These are phyloP conservation scores for Lepetodrilus schrolli DNA, from an alignment of 2,888 invertebrate species.

Conservation along the genomic window DNA sequence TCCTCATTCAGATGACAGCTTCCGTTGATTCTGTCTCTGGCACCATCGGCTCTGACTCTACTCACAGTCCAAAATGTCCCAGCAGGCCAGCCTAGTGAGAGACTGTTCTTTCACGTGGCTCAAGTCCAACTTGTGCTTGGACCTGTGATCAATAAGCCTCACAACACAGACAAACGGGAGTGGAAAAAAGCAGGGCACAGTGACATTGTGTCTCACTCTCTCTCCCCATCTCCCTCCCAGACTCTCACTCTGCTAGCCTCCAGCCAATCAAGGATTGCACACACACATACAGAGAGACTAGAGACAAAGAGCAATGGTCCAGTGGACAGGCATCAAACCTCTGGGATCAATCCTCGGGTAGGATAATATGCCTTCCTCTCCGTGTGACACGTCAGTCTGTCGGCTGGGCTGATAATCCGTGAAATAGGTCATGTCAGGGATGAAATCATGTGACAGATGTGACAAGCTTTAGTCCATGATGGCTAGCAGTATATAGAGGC, in stretches of 20 bases:
- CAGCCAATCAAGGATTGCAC: background rate
- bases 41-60: background rate
- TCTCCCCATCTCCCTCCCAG: background rate
- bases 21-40: background rate
- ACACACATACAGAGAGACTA: no score
- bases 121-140: constrained; percentile 3
- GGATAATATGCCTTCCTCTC: background rate
- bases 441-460: constrained; percentile 16
- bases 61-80: constrained; percentile 18
- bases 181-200: constrained; percentile 23
- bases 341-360: background rate
- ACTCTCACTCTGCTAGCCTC: background rate
- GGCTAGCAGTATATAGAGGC: no score
- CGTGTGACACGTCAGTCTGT: background rate
- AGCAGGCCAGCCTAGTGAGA: background rate
- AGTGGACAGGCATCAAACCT: background rate
- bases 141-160: background rate
- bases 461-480: no score
- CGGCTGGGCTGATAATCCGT: background rate
- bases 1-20: background rate
- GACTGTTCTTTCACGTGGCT: background rate
- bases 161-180: constrained; percentile 4
- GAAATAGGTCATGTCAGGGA: background rate
- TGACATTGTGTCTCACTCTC: constrained; percentile 9
- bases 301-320: background rate